phyloP scores from a whole-genome alignment of 2,888 invertebrate genomes.

The Thyatira batis region DNA sequence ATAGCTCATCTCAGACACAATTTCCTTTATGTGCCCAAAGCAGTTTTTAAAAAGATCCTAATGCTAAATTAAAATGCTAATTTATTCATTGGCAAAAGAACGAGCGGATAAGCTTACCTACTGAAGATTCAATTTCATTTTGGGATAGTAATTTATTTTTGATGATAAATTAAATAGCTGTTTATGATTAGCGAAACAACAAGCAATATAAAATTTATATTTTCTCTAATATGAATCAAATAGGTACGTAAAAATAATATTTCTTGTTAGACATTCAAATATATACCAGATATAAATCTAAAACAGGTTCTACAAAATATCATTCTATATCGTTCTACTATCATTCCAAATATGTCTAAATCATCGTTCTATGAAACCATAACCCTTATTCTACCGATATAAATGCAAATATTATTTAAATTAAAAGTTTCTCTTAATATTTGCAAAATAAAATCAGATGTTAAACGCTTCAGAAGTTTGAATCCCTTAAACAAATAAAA shows the following conservation, averaged over 20 bases:
- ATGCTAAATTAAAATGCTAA: slow-evolving; percentile 77
- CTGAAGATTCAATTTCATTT: slow-evolving; percentile 69
- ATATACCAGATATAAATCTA: too few relatives aligned
- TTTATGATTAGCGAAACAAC: slow-evolving; percentile 24
- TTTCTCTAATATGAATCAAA: background rate
- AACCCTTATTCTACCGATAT: too few relatives aligned
- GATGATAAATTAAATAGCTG: slow-evolving; percentile 60
- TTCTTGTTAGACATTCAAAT: too few relatives aligned
- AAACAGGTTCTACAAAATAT: too few relatives aligned
- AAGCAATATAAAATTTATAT: background rate
- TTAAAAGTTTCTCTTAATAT: too few relatives aligned
- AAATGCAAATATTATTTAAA: too few relatives aligned
- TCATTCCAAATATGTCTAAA: too few relatives aligned
- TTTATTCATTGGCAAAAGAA: slow-evolving; percentile 77
- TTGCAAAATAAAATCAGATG: too few relatives aligned
- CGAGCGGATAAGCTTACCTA: slow-evolving; percentile 56
- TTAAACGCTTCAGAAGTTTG: background rate
- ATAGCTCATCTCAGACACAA: slow-evolving; percentile 31
- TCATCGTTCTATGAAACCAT: too few relatives aligned
- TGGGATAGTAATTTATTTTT: slow-evolving; percentile 64
- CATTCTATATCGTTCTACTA: too few relatives aligned
- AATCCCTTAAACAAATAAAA: background rate
- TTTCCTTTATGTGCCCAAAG: slow-evolving; percentile 58
- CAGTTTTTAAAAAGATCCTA: slow-evolving; percentile 72
- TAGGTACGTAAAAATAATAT: too few relatives aligned